Base-by-base conservation (phyloP, 2,113 vertebrate species). In the Scomber japonicus region DNA sequence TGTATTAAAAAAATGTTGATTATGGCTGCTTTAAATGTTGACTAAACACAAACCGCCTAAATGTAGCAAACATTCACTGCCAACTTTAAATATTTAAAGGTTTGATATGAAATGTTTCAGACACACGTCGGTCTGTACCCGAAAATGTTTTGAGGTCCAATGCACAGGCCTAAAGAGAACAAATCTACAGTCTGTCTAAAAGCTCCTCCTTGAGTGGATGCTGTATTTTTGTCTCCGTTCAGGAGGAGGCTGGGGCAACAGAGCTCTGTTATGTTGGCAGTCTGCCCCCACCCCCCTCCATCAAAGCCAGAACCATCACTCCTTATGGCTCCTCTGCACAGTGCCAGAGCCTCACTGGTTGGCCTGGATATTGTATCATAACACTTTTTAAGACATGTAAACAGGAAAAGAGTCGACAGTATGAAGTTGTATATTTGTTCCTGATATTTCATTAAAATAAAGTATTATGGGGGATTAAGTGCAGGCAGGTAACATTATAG, bases 211-310 rank as follows among this genome's bases (percentile, higher is more conserved):
- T 40, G 35, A 40, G 35, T 40, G 35, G 35, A 9, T 40, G 35
- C 2, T 40, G 8, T 40, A 40, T 40, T 40, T 40, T 8, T 40
- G 35, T 40, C 35, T 40, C 35, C 35, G 9, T 40, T 40, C 35
- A 40, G 35, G 35, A 40, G 35, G 8, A 40, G 35, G 35, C 9
- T 40, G 35, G 51, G 44, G 27, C 13, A n/a, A 54, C 63, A 17
- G 77, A 12, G n/a, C 54, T 21, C 73, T 68, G 71, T 59, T 60
- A 48, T 10, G 19, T 48, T 82, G 71, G 81, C 78, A 73, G 63
- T 40, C 35, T 40, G 35, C 35, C 35, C 35, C 35, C 31, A 6
- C 31, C 31, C 7, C 31, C 40, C 24, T 40, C 6, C 16, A 49
- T 1, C 31, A 27, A 9, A 64, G 48, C 55, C 72, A 51, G 35